These are phyloP conservation scores for Amphimallon solstitiale DNA, from an alignment of 2,888 invertebrate species.

Conservation along the genomic window DNA sequence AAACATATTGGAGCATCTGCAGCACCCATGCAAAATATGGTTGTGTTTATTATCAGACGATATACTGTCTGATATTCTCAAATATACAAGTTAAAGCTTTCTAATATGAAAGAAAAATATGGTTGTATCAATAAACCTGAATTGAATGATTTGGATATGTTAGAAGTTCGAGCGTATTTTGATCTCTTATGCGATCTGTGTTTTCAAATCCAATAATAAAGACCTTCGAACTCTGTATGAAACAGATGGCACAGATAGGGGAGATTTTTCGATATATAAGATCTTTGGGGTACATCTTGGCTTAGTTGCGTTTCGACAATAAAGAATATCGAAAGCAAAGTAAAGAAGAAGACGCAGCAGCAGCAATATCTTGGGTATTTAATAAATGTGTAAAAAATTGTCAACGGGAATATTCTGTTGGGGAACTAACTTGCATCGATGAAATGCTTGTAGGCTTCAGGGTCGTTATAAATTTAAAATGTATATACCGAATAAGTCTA, in stretches of 20 bases:
- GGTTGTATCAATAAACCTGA: neutral
- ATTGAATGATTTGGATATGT: conserved; percentile 7
- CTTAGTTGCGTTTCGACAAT: conserved; percentile 43
- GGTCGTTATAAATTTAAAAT: too few relatives aligned
- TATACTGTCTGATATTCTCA: neutral
- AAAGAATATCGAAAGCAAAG: conserved; percentile 42
- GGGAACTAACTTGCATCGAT: too few relatives aligned
- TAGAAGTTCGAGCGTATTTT: neutral
- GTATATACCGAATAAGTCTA: conserved; percentile 48
- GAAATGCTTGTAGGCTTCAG: too few relatives aligned
- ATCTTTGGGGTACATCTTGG: conserved; percentile 20
- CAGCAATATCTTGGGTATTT: conserved; percentile 39
- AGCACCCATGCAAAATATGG: conserved; percentile 20
- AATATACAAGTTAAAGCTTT: neutral
- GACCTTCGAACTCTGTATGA: conserved; percentile 10
- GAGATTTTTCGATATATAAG: conserved; percentile 13
- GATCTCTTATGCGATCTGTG: neutral
- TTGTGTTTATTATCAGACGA: conserved; percentile 2
- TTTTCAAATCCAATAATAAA: conserved; percentile 16
- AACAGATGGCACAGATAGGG: conserved; percentile 25
- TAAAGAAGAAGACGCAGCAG: conserved; percentile 40
- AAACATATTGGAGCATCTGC: conserved; percentile 18
- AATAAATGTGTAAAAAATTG: conserved; percentile 36
- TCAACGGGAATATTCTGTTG: conserved; percentile 19
- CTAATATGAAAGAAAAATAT: neutral